A percentile compares a stretch with the other conserved stretches of the same genome.
These are phyloP conservation scores for Ptychoptera contaminata DNA, from an alignment of 2,888 invertebrate species.

Conservation along the genomic window DNA sequence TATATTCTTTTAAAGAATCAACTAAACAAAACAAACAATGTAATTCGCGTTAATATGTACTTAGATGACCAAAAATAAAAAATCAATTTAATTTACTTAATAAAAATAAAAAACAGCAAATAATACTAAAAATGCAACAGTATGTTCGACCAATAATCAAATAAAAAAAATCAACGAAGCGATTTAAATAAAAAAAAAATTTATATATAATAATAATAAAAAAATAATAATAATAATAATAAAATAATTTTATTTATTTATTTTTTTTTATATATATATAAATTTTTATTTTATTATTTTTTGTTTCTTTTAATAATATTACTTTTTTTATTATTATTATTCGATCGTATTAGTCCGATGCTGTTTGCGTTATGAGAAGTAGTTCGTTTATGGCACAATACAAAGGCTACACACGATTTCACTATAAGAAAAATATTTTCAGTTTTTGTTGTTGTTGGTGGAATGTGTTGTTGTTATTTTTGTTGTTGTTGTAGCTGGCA, in stretches of 20 bases:
- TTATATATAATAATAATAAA: no score
- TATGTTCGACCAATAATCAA: no score
- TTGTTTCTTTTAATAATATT: conserved; percentile 3
- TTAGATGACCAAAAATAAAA: no score
- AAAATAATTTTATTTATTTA: conserved; percentile 9
- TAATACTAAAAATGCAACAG: no score
- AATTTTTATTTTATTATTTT: conserved; percentile 8
- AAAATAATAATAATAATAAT: no score
- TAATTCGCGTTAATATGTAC: no score
- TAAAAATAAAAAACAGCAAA: no score
- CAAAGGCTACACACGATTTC: conserved; percentile 26
- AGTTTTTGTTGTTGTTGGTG: background rate
- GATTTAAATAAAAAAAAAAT: no score
- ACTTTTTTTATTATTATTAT: conserved; percentile 1
- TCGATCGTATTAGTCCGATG: conserved; percentile 24
- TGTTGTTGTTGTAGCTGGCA: conserved; percentile 1
- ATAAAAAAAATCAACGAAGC: no score
- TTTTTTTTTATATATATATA: conserved; percentile 11
- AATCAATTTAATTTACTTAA: no score
- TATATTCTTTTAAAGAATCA: no score
- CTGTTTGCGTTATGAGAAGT: conserved; percentile 34
- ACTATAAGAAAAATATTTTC: conserved; percentile 5
- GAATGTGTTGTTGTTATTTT: background rate
- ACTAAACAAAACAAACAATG: no score
- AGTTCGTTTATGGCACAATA: conserved; percentile 33